Evolutionary conservation across 2,888 invertebrate species (phyloP), one percentile per base, ranked within the genome.

Genomic region (Plebejus anna): DNA sequence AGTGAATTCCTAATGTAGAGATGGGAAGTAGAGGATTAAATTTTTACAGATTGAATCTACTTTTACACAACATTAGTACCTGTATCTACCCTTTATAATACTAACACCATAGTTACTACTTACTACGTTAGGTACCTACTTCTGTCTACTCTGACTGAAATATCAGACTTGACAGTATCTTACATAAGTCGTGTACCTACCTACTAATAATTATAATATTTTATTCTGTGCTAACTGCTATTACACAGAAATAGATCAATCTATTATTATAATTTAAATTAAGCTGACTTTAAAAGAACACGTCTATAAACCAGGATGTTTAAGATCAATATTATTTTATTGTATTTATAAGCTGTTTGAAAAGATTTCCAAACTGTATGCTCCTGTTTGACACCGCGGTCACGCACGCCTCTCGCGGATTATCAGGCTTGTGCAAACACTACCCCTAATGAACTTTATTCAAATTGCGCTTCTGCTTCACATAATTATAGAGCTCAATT

Each of bases 391-490:
- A 75, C 76, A 82, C 81, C 89, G 88, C 89, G 89, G 83, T 81
- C 87, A 82, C 87, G 91, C 92, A 91, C 88, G 84, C 84, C 81
- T 80, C 84, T 81, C 79, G 85, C 86, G 89, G 92, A 91, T 92
- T 92, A 92, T 83, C 85, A 88, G 88, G 88, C 86, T 81, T 82
- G 80, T 80, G 81, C 85, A 83, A 86, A 84, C 85, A 84, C 72
- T 72, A 85, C 89, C 88, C 89, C 89, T 88, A 89, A 88, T 81
- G 81, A 85, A 86, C 79, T 36, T 81, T 85, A 84, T 82, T 81
- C 79, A 80, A 90, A 86, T 85, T 79, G 81, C 84, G 80, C 86
- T 87, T 83, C 80, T 89, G 88, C 83, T 75, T 16, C 76, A 4
- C 36, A 57, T 79, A 76, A 78, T 78, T 76, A 80, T 71, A 86